Percentiles rank a stretch among this genome's conserved stretches.
Evolutionary conservation across 1,140 invertebrate genomes (phyloP).

Genomic region (Euwallacea similis): DNA sequence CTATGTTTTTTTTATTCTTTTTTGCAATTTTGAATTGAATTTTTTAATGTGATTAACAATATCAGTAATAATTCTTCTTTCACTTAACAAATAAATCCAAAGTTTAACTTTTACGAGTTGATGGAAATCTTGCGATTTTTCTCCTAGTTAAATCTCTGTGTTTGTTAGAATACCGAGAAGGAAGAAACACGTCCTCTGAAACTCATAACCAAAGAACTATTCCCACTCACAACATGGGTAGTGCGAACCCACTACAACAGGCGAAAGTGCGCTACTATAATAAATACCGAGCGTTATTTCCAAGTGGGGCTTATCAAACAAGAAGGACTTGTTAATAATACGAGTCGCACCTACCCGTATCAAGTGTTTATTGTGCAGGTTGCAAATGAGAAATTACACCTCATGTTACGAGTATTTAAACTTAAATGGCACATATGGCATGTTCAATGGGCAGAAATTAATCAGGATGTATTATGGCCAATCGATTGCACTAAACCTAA

Average conservation of each 20-base stretch:
- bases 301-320: constrained; percentile 27
- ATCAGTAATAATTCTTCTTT: no score
- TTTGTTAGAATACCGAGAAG: no score
- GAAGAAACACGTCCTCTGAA: no score
- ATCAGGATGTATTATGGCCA: background rate
- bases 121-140: no score
- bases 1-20: no score
- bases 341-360: constrained; percentile 25
- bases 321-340: constrained; percentile 27
- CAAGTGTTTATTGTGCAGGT: constrained; percentile 29
- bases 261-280: constrained; percentile 12
- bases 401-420: constrained; percentile 16
- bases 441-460: background rate
- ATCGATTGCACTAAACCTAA: background rate
- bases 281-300: constrained; percentile 22
- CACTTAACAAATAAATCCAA: no score
- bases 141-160: no score
- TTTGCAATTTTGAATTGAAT: no score
- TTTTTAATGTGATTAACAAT: no score
- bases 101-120: no score
- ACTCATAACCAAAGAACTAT: no score
- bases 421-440: constrained; percentile 8
- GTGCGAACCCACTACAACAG: background rate
- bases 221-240: no score
- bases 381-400: constrained; percentile 20